phyloP scores from a whole-genome alignment of 2,888 invertebrate genomes.

The Rhingia rostrata region DNA sequence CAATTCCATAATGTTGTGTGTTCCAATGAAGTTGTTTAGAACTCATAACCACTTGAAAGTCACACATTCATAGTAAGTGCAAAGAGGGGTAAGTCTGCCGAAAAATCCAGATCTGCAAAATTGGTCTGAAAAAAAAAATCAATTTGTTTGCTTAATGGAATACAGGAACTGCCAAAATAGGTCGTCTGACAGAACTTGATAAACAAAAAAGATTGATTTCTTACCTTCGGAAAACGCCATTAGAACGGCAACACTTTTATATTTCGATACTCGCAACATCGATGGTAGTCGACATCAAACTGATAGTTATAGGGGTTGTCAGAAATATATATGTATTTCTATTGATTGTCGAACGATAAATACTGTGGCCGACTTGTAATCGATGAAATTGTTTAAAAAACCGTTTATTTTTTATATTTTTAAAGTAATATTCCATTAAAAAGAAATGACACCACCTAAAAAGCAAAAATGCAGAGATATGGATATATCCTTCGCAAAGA shows the following conservation, averaged over 20 bases:
- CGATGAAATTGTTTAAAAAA: slow-evolving; percentile 56
- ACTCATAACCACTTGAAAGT: too few relatives aligned
- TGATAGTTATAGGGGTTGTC: slow-evolving; percentile 27
- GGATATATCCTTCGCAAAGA: slow-evolving; percentile 77
- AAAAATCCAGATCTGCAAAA: too few relatives aligned
- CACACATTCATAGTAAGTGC: too few relatives aligned
- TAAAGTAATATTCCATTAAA: background rate
- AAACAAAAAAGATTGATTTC: too few relatives aligned
- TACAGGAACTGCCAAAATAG: too few relatives aligned
- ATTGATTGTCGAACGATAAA: slow-evolving; percentile 55
- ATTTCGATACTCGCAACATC: slow-evolving; percentile 53
- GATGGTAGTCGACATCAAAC: slow-evolving; percentile 39
- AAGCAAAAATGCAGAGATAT: slow-evolving; percentile 1
- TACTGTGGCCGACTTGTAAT: slow-evolving; percentile 50
- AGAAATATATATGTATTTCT: slow-evolving; percentile 19
- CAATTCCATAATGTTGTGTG: too few relatives aligned
- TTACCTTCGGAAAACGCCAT: too few relatives aligned
- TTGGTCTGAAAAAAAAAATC: too few relatives aligned
- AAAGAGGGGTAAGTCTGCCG: too few relatives aligned
- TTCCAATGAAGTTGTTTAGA: too few relatives aligned
- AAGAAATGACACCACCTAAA: slow-evolving; percentile 42
- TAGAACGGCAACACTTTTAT: slow-evolving; percentile 29
- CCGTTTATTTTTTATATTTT: slow-evolving; percentile 58
- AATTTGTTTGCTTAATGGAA: too few relatives aligned
- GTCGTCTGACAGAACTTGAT: too few relatives aligned